These are phyloP conservation scores for Scaptomyza parva DNA, from an alignment of 2,888 invertebrate genomes.

Conservation along the genomic window DNA sequence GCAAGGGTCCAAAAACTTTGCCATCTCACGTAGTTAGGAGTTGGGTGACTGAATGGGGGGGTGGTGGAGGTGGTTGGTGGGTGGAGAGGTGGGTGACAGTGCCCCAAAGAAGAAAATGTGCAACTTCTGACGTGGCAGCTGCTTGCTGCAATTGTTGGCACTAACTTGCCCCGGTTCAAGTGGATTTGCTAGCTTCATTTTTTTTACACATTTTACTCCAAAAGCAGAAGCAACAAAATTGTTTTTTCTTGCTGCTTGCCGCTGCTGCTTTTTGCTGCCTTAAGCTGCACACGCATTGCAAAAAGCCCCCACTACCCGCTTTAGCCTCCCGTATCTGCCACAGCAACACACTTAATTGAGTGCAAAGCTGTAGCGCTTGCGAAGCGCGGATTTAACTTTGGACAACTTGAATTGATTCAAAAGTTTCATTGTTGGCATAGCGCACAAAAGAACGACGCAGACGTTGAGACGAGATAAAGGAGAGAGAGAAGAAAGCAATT, in stretches of 20 bases:
- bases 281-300: conserved; percentile 53
- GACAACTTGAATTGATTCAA: conserved; percentile 79
- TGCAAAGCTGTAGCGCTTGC: conserved; percentile 72
- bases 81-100: conserved; percentile 29
- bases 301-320: not conserved
- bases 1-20: conserved; percentile 57
- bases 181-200: conserved; percentile 69
- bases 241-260: conserved; percentile 63
- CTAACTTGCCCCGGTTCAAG: conserved; percentile 71
- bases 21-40: conserved; percentile 56
- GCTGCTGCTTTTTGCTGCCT: conserved; percentile 20
- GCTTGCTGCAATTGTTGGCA: conserved; percentile 78
- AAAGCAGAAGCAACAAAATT: conserved; percentile 58
- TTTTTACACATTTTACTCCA: not conserved
- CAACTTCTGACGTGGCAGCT: conserved; percentile 79
- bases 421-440: conserved; percentile 72
- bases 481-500: not conserved
- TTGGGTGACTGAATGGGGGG: not conserved
- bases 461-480: not conserved
- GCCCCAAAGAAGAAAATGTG: conserved; percentile 51
- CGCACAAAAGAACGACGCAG: conserved; percentile 39
- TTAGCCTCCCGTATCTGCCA: not conserved
- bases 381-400: conserved; percentile 72
- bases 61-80: not conserved
- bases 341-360: conserved; percentile 71